These are phyloP conservation scores for Scomber colias DNA, from an alignment of 2,113 vertebrate species.

Conservation along the genomic window DNA sequence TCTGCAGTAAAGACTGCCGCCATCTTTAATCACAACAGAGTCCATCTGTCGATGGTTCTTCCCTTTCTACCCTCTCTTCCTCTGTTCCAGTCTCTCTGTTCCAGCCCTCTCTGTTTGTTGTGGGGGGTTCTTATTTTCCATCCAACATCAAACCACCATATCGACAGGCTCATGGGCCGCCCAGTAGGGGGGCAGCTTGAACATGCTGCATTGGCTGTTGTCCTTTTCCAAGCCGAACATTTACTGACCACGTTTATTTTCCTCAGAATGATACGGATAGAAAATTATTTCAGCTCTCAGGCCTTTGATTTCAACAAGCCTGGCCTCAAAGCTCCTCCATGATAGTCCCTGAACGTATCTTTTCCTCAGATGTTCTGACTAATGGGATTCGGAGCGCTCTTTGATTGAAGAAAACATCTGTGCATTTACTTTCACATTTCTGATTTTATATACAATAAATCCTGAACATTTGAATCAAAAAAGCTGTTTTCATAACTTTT, in stretches of 20 bases:
- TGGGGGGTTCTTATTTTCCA: slow-evolving; percentile 83
- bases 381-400: slow-evolving; percentile 89
- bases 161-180: slow-evolving; percentile 88
- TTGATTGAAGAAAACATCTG: slow-evolving; percentile 82
- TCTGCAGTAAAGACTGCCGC: slow-evolving; percentile 85
- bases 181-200: slow-evolving; percentile 83
- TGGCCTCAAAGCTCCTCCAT: slow-evolving; percentile 87
- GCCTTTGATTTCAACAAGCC: slow-evolving; percentile 90
- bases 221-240: slow-evolving; percentile 84
- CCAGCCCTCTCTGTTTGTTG: slow-evolving; percentile 80
- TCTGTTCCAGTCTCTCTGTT: slow-evolving; percentile 81
- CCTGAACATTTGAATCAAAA: slow-evolving; percentile 55
- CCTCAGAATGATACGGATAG: slow-evolving; percentile 70
- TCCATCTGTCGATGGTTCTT: slow-evolving; percentile 85
- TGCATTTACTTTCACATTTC: slow-evolving; percentile 35
- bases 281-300: slow-evolving; percentile 75
- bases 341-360: slow-evolving; percentile 83
- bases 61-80: slow-evolving; percentile 81
- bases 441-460: slow-evolving; percentile 25
- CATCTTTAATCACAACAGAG: slow-evolving; percentile 88
- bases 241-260: slow-evolving; percentile 72
- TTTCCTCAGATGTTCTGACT: slow-evolving; percentile 87
- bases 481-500: slow-evolving; percentile 72
- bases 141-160: slow-evolving; percentile 84
- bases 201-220: slow-evolving; percentile 86